A percentile compares a stretch with the other conserved stretches of the same genome.
Evolutionary conservation across 2,888 invertebrate genomes (phyloP).

Genomic region (Orchestes rusci): DNA sequence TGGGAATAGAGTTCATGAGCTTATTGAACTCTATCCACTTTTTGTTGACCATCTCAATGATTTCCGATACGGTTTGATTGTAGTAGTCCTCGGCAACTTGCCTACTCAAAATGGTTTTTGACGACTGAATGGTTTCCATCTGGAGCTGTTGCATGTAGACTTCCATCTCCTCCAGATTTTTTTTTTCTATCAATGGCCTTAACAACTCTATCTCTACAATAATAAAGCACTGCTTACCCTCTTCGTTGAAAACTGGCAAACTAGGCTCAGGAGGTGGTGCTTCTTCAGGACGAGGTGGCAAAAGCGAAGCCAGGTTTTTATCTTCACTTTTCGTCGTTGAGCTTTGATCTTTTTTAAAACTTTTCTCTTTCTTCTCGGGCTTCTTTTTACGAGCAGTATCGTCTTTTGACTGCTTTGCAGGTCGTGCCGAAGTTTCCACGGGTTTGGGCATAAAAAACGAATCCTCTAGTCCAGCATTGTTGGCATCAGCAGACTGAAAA

Average conservation of each 20-base stretch:
- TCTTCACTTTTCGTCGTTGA: conserved; percentile 15
- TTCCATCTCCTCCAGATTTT: conserved; percentile 36
- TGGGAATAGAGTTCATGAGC: conserved; percentile 26
- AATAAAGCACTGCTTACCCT: conserved; percentile 37
- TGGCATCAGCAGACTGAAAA: conserved; percentile 34
- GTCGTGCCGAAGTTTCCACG: conserved; percentile 13
- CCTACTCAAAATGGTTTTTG: conserved; percentile 31
- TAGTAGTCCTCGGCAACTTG: conserved; percentile 34
- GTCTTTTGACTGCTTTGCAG: conserved; percentile 7
- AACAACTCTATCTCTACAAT: conserved; percentile 39
- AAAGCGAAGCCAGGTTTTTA: conserved; percentile 14
- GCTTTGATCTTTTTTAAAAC: conserved; percentile 14
- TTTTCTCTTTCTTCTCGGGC: conserved; percentile 13
- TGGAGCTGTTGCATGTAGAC: conserved; percentile 21
- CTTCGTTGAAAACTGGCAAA: conserved; percentile 35
- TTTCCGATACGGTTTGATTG: conserved; percentile 32
- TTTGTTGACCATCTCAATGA: conserved; percentile 35
- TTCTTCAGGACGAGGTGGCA: conserved; percentile 29
- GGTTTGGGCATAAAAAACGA: conserved; percentile 37
- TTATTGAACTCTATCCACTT: conserved; percentile 32
- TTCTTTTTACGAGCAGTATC: conserved; percentile 7
- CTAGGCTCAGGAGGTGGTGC: conserved; percentile 34
- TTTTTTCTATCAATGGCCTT: conserved; percentile 32
- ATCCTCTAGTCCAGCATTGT: conserved; percentile 33
- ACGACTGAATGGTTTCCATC: conserved; percentile 11